phyloP scores from a whole-genome alignment of 2,888 invertebrate species.

The Cataglyphis rosenhaueri region DNA sequence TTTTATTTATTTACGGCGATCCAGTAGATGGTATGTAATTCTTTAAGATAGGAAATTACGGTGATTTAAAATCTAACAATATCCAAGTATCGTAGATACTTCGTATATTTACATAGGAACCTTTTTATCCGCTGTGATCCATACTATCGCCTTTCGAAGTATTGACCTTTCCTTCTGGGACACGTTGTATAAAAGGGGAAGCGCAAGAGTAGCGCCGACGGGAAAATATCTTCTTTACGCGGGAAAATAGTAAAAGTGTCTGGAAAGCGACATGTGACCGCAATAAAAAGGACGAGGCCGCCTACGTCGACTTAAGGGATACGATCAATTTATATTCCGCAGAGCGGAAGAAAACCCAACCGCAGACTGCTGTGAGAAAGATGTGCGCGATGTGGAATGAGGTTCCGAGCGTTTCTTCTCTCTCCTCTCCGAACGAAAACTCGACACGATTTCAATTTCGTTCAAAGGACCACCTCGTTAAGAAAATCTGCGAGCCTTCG shows the following conservation, averaged over 20 bases:
- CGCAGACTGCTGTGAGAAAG: not conserved
- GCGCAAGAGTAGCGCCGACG: constrained; percentile 9
- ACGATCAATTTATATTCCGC: constrained; percentile 46
- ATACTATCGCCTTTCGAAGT: not conserved
- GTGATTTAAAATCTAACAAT: constrained; percentile 8
- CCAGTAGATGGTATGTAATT: not conserved
- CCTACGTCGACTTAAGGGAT: constrained; percentile 14
- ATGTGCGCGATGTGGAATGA: not conserved
- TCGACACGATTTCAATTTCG: constrained; percentile 47
- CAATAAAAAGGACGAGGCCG: constrained; percentile 29
- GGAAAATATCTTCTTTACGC: constrained; percentile 31
- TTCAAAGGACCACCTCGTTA: constrained; percentile 10
- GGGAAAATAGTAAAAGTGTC: constrained; percentile 43
- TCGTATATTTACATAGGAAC: not conserved
- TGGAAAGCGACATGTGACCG: constrained; percentile 39
- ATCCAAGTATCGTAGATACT: not conserved
- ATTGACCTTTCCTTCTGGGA: constrained; percentile 31
- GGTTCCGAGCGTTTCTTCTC: not conserved
- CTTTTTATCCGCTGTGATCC: constrained; percentile 7
- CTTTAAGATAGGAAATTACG: not conserved
- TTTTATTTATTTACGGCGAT: too few species aligned
- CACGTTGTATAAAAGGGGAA: constrained; percentile 6
- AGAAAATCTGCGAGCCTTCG: constrained; percentile 18
- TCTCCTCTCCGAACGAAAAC: not conserved
- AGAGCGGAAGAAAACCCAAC: not conserved